Conservation (phyloP, 2,888 invertebrate species). For the Ormyrus pomaceus region DNA sequence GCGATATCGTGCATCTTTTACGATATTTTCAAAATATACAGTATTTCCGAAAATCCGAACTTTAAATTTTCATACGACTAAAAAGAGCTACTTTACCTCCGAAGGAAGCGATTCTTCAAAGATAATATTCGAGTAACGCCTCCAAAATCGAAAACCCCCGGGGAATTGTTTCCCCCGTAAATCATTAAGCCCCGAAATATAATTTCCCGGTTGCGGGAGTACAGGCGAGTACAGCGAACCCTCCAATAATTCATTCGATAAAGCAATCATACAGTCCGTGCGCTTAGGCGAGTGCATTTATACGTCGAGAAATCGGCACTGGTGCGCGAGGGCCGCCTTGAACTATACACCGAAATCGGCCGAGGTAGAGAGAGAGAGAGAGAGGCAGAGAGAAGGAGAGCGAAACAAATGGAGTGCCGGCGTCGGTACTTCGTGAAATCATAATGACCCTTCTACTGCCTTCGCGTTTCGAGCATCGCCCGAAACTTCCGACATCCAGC, state of each 20-base stretch:
- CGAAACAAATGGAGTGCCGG: slow-evolving; percentile 41
- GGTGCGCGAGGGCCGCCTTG: background rate
- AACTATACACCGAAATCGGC: background rate
- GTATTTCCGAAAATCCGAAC: too few species aligned
- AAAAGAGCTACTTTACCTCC: too few species aligned
- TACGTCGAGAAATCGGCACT: slow-evolving; percentile 18
- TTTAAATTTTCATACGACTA: too few species aligned
- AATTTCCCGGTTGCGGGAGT: slow-evolving; percentile 1
- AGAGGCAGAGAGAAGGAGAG: too few species aligned
- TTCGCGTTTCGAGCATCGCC: slow-evolving; percentile 21
- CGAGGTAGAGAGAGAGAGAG: too few species aligned
- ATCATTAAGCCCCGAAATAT: slow-evolving; percentile 37
- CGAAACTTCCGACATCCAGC: slow-evolving; percentile 33
- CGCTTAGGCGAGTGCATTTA: slow-evolving; percentile 29
- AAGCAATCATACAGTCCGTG: slow-evolving; percentile 36
- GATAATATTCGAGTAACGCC: background rate
- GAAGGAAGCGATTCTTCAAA: background rate
- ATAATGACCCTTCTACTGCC: slow-evolving; percentile 32
- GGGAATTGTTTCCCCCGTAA: slow-evolving; percentile 28
- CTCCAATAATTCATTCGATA: slow-evolving; percentile 41
- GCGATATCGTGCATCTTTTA: too few species aligned
- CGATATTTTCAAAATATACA: too few species aligned
- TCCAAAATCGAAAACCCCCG: background rate
- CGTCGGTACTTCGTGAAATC: slow-evolving; percentile 34
- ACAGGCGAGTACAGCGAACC: too few species aligned